phyloP scores from a whole-genome alignment of 1,140 invertebrate species.

The Saccostrea cuccullata region DNA sequence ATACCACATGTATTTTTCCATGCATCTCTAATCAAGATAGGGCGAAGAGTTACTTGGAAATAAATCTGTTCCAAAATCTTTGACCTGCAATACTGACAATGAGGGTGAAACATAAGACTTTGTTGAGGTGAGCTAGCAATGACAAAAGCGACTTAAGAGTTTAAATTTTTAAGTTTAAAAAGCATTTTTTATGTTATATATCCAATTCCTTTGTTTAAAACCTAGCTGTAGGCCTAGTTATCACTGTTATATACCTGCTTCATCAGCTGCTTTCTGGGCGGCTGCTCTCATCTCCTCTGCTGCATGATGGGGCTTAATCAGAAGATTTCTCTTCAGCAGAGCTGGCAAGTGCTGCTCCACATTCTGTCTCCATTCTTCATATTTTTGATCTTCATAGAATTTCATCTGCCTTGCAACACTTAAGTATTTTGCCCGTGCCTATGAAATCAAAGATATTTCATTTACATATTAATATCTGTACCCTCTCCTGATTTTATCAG shows the following conservation, averaged over 20 bases:
- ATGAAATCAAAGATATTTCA: conserved; percentile 63
- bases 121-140: not conserved
- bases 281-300: conserved; percentile 42
- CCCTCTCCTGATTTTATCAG: too few relatives aligned
- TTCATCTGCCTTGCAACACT: conserved; percentile 86
- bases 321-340: conserved; percentile 76
- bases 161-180: not conserved
- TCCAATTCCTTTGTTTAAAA: not conserved
- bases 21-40: too few relatives aligned
- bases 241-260: conserved; percentile 29
- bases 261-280: conserved; percentile 43
- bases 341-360: conserved; percentile 74
- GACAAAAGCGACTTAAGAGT: not conserved
- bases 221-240: not conserved
- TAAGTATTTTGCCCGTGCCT: conserved; percentile 88
- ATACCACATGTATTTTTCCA: too few relatives aligned
- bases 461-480: too few relatives aligned
- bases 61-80: too few relatives aligned
- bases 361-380: conserved; percentile 75
- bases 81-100: too few relatives aligned
- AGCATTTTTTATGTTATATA: not conserved
- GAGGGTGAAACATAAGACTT: too few relatives aligned
- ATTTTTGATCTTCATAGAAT: conserved; percentile 84
- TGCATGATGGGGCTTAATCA: conserved; percentile 68
- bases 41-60: too few relatives aligned